Conservation (phyloP, 2,888 invertebrate genomes). For the Stramonita haemastoma region DNA sequence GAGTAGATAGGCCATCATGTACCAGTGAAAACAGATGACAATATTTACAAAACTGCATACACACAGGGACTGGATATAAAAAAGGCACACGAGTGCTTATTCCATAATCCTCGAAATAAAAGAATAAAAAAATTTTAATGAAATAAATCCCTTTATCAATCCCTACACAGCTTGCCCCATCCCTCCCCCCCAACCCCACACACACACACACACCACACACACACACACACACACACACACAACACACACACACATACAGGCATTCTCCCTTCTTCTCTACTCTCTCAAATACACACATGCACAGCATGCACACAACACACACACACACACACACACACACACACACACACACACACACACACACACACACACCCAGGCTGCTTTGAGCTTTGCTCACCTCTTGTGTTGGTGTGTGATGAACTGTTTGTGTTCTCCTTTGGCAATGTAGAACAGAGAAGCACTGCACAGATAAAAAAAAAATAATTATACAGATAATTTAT, state of each 20-base stretch:
- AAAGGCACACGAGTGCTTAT: too few species aligned
- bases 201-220: neutral
- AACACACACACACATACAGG: too few species aligned
- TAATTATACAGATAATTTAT: neutral
- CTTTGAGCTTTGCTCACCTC: constrained; percentile 48
- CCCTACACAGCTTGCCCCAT: too few species aligned
- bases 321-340: neutral
- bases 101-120: too few species aligned
- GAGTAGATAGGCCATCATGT: too few species aligned
- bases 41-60: too few species aligned
- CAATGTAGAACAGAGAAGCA: constrained; percentile 95
- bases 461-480: constrained; percentile 80
- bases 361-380: neutral
- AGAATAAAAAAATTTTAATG: too few species aligned
- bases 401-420: constrained; percentile 83
- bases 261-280: too few species aligned
- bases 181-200: too few species aligned
- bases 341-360: neutral
- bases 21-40: too few species aligned
- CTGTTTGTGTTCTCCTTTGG: constrained; percentile 89
- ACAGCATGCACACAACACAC: neutral
- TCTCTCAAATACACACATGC: neutral
- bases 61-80: too few species aligned
- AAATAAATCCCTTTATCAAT: too few species aligned
- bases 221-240: neutral